phyloP scores from a whole-genome alignment of 2,888 invertebrate species.

The Zelleria hepariella region DNA sequence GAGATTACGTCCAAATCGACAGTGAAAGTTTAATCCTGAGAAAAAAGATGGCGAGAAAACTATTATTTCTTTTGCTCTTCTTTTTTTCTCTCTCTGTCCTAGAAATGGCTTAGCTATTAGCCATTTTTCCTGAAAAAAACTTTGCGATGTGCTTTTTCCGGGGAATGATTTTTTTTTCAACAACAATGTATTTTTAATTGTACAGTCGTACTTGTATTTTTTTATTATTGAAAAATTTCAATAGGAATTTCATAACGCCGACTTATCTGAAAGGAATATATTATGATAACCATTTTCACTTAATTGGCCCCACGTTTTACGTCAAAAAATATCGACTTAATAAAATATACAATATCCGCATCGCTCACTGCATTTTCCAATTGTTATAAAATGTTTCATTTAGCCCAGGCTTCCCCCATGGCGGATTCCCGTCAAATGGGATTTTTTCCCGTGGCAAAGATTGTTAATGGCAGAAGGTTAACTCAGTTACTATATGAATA shows the following conservation, averaged over 20 bases:
- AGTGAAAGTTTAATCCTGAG: background rate
- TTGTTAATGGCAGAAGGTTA: background rate
- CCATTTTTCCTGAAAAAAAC: too few relatives aligned
- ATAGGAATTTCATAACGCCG: too few relatives aligned
- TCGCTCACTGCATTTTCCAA: background rate
- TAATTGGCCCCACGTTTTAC: too few relatives aligned
- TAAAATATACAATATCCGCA: background rate
- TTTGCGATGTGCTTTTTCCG: too few relatives aligned
- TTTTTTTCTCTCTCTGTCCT: too few relatives aligned
- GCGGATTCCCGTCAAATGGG: background rate
- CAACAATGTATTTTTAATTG: too few relatives aligned
- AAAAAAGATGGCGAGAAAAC: background rate
- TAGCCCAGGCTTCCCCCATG: background rate
- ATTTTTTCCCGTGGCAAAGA: background rate
- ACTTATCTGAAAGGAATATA: too few relatives aligned
- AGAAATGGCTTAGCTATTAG: too few relatives aligned
- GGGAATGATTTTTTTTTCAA: too few relatives aligned
- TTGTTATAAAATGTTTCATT: background rate
- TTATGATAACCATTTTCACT: too few relatives aligned
- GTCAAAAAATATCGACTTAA: background rate
- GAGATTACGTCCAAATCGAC: background rate
- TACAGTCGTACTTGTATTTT: too few relatives aligned
- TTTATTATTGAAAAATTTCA: too few relatives aligned
- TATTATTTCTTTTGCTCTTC: background rate
- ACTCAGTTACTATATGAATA: background rate